Base-by-base conservation (phyloP, 1,140 invertebrate species). In the Polypedilum pembai region DNA sequence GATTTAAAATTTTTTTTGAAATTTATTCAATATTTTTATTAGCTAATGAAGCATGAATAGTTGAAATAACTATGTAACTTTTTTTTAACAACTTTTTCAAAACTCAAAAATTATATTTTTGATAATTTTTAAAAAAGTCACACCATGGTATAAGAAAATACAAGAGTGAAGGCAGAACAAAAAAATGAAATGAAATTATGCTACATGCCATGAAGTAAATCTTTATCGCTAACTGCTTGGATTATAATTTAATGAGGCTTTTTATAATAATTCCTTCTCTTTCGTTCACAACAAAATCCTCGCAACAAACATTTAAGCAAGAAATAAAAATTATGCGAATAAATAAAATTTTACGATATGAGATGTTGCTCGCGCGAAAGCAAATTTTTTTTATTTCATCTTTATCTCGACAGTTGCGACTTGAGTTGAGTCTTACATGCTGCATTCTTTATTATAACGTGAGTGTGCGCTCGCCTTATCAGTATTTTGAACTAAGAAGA, bases 181-280 rank as follows among this genome's bases (percentile, higher is more conserved):
- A 56, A 56, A 56, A 56, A 56, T 56, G 45, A 56, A 56, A 12
- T 56, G 15, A 56, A 56, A 56, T 56, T 56, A 56, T 56, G 45
- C 45, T 56, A 4, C n/a, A 56, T 56, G 45, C 45, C 45, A 56
- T 56, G 24, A 5, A 56, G 45, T 12, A 56, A 56, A 56, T 56
- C 45, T 12, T 56, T 56, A 56, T 56, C 45, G n/a, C 12, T 56
- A 56, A 56, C 45, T 56, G 45, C 45, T 56, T n/a, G 45, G 45
- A 56, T 56, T 56, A 56, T 56, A 56, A 56, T 56, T 56, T 56
- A 56, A 56, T 56, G 45, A 56, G 45, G 45, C 45, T 56, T 56
- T 56, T 56, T 4, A 56, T 56, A 56, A 56, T 56, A 56, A 56
- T 56, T 56, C 45, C 45, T n/a, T n/a, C 15, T 56, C 12, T n/a